Evolutionary conservation across 1,140 invertebrate species (phyloP).

Genomic region (Zaprionus tsacasi): DNA sequence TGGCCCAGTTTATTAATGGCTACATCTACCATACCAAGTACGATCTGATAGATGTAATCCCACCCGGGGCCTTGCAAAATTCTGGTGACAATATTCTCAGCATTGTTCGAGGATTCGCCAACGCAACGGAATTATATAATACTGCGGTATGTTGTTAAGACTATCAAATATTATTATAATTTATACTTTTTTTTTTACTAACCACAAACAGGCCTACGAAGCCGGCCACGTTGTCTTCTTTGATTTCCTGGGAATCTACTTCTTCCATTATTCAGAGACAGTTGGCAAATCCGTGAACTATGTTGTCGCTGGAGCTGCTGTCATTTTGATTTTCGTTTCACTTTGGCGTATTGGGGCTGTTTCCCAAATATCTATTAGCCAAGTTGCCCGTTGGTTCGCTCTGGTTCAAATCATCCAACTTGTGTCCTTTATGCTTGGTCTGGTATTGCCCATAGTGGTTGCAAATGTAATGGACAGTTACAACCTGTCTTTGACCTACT

Average conservation of each 20-base stretch:
- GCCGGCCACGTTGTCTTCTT: slow-evolving; percentile 89
- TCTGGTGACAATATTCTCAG: slow-evolving; percentile 92
- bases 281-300: slow-evolving; percentile 86
- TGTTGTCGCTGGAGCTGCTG: slow-evolving; percentile 84
- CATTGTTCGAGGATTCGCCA: slow-evolving; percentile 87
- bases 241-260: slow-evolving; percentile 90
- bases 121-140: slow-evolving; percentile 86
- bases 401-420: slow-evolving; percentile 55
- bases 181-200: slow-evolving; percentile 12
- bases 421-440: slow-evolving; percentile 77
- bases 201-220: slow-evolving; percentile 71
- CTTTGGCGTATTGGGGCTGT: slow-evolving; percentile 55
- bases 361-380: slow-evolving; percentile 37
- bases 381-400: slow-evolving; percentile 49
- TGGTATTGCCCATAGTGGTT: slow-evolving; percentile 84
- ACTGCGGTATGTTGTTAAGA: slow-evolving; percentile 85
- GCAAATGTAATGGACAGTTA: slow-evolving; percentile 82
- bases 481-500: slow-evolving; percentile 88
- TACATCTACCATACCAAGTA: slow-evolving; percentile 96
- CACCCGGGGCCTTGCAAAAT: slow-evolving; percentile 91
- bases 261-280: slow-evolving; percentile 87
- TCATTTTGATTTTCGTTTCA: slow-evolving; percentile 84
- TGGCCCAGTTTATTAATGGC: slow-evolving; percentile 96
- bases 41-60: slow-evolving; percentile 90
- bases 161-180: slow-evolving; percentile 62